Evolutionary conservation across 2,113 vertebrate species (phyloP), one percentile per base, ranked within the genome.

Genomic region (Mormyrus iriodes): DNA sequence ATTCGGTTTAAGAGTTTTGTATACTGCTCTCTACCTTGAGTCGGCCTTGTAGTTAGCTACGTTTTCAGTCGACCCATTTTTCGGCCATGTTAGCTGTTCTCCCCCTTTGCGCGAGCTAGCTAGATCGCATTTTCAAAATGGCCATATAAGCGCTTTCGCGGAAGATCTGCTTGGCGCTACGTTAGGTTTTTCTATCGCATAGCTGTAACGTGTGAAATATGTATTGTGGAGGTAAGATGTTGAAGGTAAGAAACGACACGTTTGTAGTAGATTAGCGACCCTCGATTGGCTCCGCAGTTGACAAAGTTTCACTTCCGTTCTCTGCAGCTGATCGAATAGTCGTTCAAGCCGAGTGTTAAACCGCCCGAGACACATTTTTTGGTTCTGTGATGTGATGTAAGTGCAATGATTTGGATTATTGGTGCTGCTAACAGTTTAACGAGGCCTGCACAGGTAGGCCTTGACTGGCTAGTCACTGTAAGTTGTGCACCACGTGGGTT

Each of bases 31-130:
- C 17, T 39, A 44, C 6, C 17, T 15, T 17, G 49, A 51, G 5
- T 82, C 8, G 87, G 52, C 35, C 35, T 17, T 61, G 39, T 87
- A 39, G 24, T 46, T 83, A 21, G 79, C 35, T 61, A 42, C 51
- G 9, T 65, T 46, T 90, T 90, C 51, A 82, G 27, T 91, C 31
- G 12, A n/a, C 73, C 35, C 61, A 61, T 88, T 73, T 88, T 53
- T 91, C 92, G 89, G 93, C 94, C 95, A 95, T 95, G 94, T 94
- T 95, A 35, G 85, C n/a, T 90, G 84, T 27, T 53, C 52, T 79
- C 55, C 42, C 73, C 12, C 76, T 21, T 9, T 21, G 31, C 27
- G 5, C 2, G 46, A 27, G 86, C 39, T 89, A 88, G 83, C 69
- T n/a, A 61, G 12, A n/a, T 48, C n/a, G 19, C 53, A 53, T 6